phyloP scores from a whole-genome alignment of 2,888 invertebrate species.

The Pristionchus mayeri region DNA sequence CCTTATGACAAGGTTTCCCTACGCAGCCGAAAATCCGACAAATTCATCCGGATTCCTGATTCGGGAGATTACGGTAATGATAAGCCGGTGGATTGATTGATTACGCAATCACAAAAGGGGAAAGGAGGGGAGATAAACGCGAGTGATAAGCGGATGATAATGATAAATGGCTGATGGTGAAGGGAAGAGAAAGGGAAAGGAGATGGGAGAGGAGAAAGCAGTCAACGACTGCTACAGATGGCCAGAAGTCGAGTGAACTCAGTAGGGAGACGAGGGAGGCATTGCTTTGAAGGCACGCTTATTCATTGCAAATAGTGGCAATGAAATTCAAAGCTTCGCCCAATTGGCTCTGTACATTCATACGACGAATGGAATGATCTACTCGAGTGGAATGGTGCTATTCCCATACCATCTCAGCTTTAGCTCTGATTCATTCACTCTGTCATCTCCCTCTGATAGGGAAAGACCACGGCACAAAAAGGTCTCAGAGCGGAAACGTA shows the following conservation, averaged over 20 bases:
- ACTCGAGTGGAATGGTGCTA: background rate
- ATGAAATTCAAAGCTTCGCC: too few relatives aligned
- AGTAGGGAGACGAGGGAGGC: too few relatives aligned
- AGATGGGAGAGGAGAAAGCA: background rate
- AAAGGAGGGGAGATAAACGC: background rate
- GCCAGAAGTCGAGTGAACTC: too few relatives aligned
- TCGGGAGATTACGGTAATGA: background rate
- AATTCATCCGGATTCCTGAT: background rate
- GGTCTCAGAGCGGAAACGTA: background rate
- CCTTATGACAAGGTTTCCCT: background rate
- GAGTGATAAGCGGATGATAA: constrained; percentile 19
- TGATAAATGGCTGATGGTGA: background rate
- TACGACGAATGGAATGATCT: too few relatives aligned
- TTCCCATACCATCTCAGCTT: background rate
- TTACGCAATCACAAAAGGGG: constrained; percentile 7
- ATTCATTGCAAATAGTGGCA: too few relatives aligned
- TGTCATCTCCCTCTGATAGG: constrained; percentile 4
- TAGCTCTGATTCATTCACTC: background rate
- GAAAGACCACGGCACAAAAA: background rate
- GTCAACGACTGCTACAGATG: background rate
- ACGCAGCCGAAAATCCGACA: background rate
- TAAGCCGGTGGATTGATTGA: constrained; percentile 25
- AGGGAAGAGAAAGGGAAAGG: background rate
- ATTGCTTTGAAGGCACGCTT: too few relatives aligned
- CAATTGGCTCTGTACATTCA: too few relatives aligned